A percentile compares a stretch with the other conserved stretches of the same genome.
Conservation (phyloP, 2,797 vertebrate genomes). For the Coregonus suidteri region DNA sequence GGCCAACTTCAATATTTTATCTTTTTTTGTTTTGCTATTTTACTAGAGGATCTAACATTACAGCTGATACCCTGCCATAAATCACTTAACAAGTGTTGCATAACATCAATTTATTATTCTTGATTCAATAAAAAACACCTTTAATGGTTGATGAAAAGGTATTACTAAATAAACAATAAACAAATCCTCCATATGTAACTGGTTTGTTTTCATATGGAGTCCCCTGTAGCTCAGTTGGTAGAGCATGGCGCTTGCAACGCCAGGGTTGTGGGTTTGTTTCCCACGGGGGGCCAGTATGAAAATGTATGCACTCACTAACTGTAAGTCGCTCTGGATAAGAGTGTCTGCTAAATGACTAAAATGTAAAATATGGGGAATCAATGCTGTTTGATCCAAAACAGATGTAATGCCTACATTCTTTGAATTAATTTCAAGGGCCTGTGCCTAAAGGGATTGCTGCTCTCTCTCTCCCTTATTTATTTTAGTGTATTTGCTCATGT, state of each 20-base stretch:
- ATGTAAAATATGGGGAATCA: no score
- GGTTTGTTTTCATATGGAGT: neutral
- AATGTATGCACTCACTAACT: no score
- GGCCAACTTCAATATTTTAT: no score
- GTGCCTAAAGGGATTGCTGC: neutral
- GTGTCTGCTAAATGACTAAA: no score
- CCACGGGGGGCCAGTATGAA: no score
- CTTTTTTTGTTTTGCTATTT: no score
- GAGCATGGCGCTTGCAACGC: no score
- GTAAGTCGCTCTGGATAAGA: no score
- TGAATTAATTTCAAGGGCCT: neutral
- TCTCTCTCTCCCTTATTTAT: neutral
- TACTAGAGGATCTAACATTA: no score
- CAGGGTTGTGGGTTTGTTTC: no score
- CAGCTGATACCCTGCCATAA: neutral
- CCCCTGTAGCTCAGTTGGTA: no score
- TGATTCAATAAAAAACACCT: neutral
- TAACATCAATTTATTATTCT: neutral
- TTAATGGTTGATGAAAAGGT: neutral
- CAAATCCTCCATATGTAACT: neutral
- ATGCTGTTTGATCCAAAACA: neutral
- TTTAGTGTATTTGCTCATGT: conserved; percentile 1
- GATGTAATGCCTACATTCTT: neutral
- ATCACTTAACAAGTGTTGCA: neutral
- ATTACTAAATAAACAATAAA: neutral